Base-by-base conservation (phyloP, 2,797 vertebrate genomes). In the Chiloscyllium punctatum region DNA sequence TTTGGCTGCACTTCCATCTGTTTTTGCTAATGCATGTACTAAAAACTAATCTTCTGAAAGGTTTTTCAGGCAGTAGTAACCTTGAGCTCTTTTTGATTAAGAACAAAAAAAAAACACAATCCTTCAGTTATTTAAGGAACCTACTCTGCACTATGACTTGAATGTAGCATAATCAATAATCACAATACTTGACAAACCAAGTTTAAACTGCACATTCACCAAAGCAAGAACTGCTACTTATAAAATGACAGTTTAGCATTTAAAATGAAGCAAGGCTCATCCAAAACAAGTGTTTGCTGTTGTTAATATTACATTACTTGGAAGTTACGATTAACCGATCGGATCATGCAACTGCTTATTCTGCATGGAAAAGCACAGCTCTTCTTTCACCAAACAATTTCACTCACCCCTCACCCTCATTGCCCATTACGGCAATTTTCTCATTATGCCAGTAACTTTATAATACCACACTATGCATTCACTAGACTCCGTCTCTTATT, bases 11-110 rank as follows among this genome's bases (percentile, higher is more conserved):
- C 96, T 96, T 96, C 97, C 97, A 97, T 97, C 97, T 97, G 96
- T 97, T 97, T 97, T 96, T 96, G 96, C 42, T 97, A 97, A 97
- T 97, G 97, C 97, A 96, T 97, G 96, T 97, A 97, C 96, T 95
- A 96, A 96, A 97, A 97, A 97, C 96, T 96, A 97, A 96, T 97
- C 96, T 97, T 97, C 96, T 96, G 95, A 96, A 95, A 90, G 92
- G 84, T 95, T 91, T 96, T 96, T 96, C 96, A 95, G 96, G 96
- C 96, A 87, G 95, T 94, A 96, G 62, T 90, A 72, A 18, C 0
- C 71, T 95, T 91, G 37, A 96, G 74, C 97, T 96, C 92, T 37
- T 72, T 74, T 94, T 71, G 69, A 71, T 72, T 51, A 74, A 72
- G 37, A 51, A 51, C 42, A 72, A 51, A 94, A 92, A 72, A 72